Conservation (phyloP, 2,797 vertebrate species). For the Masticophis lateralis region DNA sequence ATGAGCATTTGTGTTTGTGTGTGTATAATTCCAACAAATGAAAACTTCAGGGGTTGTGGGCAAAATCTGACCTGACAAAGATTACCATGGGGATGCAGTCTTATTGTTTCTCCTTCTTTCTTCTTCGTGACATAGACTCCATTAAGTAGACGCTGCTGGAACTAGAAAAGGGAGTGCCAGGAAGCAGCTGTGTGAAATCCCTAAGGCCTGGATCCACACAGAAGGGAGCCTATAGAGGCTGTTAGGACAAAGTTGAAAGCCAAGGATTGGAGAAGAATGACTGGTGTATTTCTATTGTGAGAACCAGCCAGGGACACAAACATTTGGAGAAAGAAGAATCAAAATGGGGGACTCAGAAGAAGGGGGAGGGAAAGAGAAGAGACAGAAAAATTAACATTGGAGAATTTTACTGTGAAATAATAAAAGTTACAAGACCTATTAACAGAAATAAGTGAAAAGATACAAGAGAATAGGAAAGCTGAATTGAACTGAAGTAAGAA, state of each 20-base stretch:
- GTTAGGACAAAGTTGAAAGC: background rate
- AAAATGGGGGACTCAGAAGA: background rate
- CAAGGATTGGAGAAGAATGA: background rate
- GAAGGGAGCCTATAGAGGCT: background rate
- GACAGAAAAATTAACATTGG: background rate
- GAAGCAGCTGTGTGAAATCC: background rate
- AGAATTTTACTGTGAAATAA: background rate
- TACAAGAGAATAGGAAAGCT: background rate
- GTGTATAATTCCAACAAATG: background rate
- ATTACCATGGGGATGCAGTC: background rate
- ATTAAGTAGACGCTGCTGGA: background rate
- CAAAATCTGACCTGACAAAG: background rate
- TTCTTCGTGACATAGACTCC: background rate
- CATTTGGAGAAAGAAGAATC: background rate
- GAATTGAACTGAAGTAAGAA: background rate
- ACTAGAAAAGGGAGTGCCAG: background rate
- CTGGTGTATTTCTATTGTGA: background rate
- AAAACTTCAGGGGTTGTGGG: background rate
- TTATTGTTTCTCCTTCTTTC: background rate
- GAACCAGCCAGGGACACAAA: background rate
- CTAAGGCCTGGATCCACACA: background rate
- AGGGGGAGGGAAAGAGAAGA: background rate
- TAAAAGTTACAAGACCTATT: background rate
- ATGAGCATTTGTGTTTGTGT: background rate
- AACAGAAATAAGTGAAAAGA: background rate